A percentile compares a stretch with the other conserved stretches of the same genome.
Evolutionary conservation across 2,113 vertebrate species (phyloP).

Genomic region (Brachyhypopomus gauderio): DNA sequence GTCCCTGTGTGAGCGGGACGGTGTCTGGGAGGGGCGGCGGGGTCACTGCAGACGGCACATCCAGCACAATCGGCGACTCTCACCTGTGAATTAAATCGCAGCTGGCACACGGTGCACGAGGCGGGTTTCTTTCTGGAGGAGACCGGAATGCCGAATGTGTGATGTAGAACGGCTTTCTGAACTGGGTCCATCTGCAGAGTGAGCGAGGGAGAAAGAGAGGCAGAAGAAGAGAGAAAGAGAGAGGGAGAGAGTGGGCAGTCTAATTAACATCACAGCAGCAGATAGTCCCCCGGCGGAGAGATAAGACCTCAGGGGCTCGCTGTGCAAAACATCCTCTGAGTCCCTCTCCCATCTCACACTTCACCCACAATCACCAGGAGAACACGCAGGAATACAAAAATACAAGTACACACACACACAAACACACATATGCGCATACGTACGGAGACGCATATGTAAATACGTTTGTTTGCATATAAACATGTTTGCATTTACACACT

Average conservation of each 20-base stretch:
- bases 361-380: constrained; percentile 3
- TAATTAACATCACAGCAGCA: constrained; percentile 71
- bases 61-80: constrained; percentile 61
- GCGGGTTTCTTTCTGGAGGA: constrained; percentile 89
- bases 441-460: no score
- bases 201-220: constrained; percentile 52
- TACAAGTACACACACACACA: background rate
- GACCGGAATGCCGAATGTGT: constrained; percentile 89
- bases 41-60: background rate
- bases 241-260: constrained; percentile 38
- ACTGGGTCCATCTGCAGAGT: constrained; percentile 92
- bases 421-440: no score
- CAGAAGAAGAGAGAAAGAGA: constrained; percentile 44
- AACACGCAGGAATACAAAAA: background rate
- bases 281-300: constrained; percentile 23
- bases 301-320: constrained; percentile 32
- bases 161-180: constrained; percentile 97
- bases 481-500: no score
- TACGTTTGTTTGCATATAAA: no score
- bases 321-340: constrained; percentile 33
- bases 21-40: background rate
- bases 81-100: constrained; percentile 99
- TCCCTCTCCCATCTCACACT: constrained; percentile 15
- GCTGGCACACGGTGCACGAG: constrained; percentile 93
- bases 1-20: background rate